phyloP scores from a whole-genome alignment of 1,140 invertebrate species.

The Leptinotarsa texana region DNA sequence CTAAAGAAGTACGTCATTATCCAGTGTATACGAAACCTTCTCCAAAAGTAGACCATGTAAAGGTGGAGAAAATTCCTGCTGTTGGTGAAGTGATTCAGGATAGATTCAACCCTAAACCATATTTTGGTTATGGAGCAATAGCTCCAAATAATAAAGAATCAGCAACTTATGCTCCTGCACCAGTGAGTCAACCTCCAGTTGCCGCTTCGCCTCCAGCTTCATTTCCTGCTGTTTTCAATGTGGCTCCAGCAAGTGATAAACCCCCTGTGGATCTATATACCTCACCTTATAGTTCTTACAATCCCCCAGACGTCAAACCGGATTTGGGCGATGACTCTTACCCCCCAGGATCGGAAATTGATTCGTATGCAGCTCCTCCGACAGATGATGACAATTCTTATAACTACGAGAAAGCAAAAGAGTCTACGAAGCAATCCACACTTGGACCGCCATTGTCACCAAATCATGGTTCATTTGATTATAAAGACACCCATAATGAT shows the following conservation, averaged over 20 bases:
- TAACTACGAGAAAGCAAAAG: slow-evolving; percentile 17
- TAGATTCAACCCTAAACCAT: slow-evolving; percentile 49
- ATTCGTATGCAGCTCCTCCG: slow-evolving; percentile 21
- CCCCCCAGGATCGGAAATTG: neutral
- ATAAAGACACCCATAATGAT: slow-evolving; percentile 20
- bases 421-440: slow-evolving; percentile 24
- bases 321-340: slow-evolving; percentile 25
- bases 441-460: slow-evolving; percentile 38
- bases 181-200: slow-evolving; percentile 15
- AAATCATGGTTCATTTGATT: neutral
- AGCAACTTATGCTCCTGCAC: slow-evolving; percentile 31
- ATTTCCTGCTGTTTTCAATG: slow-evolving; percentile 17
- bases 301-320: slow-evolving; percentile 45
- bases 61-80: slow-evolving; percentile 43
- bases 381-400: slow-evolving; percentile 19
- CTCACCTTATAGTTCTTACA: slow-evolving; percentile 48
- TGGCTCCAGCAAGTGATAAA: slow-evolving; percentile 22
- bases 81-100: slow-evolving; percentile 52
- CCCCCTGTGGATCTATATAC: slow-evolving; percentile 37
- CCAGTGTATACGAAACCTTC: slow-evolving; percentile 35
- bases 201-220: slow-evolving; percentile 8
- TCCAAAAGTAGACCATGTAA: slow-evolving; percentile 34
- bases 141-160: slow-evolving; percentile 20
- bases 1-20: slow-evolving; percentile 37
- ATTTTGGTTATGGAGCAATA: slow-evolving; percentile 43